Conservation (phyloP, 1,140 invertebrate species). For the Drosophila mauritiana region DNA sequence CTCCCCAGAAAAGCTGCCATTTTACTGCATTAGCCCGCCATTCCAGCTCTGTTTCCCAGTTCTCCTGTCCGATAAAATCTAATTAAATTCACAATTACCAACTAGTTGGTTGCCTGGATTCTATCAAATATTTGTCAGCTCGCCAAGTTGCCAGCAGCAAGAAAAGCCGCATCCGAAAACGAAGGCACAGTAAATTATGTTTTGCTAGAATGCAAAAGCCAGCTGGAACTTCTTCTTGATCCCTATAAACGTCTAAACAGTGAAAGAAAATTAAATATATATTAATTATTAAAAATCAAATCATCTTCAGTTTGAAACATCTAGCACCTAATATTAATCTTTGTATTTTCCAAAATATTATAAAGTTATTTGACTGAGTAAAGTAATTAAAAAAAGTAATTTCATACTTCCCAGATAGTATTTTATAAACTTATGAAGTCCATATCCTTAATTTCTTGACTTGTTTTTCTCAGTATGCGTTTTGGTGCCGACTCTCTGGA, state of each 20-base stretch:
- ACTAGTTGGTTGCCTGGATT: constrained; percentile 38
- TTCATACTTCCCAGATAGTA: too few relatives aligned
- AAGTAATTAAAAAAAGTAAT: too few relatives aligned
- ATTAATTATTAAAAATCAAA: neutral
- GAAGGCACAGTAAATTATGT: constrained; percentile 59
- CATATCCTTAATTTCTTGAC: too few relatives aligned
- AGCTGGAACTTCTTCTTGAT: constrained; percentile 19
- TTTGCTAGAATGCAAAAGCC: constrained; percentile 36
- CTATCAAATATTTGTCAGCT: constrained; percentile 75
- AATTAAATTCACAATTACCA: constrained; percentile 73
- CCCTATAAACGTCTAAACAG: neutral
- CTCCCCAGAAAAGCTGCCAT: constrained; percentile 5
- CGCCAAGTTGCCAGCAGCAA: constrained; percentile 68
- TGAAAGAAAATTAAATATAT: neutral
- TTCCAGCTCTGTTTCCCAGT: constrained; percentile 7
- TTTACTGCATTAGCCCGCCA: constrained; percentile 63
- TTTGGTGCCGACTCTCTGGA: constrained; percentile 18
- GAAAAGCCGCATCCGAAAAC: constrained; percentile 62
- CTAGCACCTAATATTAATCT: too few relatives aligned
- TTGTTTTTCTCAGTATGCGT: constrained; percentile 4
- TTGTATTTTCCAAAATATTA: too few relatives aligned
- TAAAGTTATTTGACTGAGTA: too few relatives aligned
- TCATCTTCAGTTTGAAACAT: neutral
- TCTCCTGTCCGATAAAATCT: constrained; percentile 56
- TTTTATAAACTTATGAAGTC: too few relatives aligned